These are phyloP conservation scores for Cryptotermes secundus DNA, from an alignment of 1,140 invertebrate genomes.

Conservation along the genomic window DNA sequence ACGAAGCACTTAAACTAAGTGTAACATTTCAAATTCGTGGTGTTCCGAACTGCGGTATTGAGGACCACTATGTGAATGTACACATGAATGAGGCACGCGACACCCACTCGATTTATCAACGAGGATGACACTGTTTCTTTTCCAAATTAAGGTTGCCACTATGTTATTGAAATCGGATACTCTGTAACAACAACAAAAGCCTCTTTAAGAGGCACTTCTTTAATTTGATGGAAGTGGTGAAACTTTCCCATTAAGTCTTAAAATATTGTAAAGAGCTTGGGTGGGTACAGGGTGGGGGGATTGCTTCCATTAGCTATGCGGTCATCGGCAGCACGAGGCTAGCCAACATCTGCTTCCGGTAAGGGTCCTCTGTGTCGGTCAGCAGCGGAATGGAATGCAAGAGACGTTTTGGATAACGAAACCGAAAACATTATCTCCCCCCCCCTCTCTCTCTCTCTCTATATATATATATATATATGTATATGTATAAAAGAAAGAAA, in stretches of 20 bases:
- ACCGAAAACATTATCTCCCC: too few species aligned
- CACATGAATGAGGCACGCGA: too few species aligned
- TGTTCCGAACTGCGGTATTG: too few species aligned
- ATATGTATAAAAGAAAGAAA: too few species aligned
- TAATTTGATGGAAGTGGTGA: constrained; percentile 8
- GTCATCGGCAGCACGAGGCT: neutral
- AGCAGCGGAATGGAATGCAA: neutral
- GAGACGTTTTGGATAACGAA: neutral
- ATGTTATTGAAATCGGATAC: neutral
- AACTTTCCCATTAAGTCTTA: constrained; percentile 9
- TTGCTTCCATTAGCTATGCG: constrained; percentile 3
- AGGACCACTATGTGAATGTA: too few species aligned
- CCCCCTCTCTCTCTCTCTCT: too few species aligned
- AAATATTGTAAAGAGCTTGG: neutral
- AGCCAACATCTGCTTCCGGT: neutral
- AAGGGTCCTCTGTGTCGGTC: neutral
- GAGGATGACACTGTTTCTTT: neutral
- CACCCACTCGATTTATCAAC: neutral
- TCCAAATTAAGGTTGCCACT: neutral
- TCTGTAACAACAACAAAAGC: neutral
- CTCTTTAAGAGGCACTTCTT: constrained; percentile 19
- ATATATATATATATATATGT: too few species aligned
- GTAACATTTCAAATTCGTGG: too few species aligned
- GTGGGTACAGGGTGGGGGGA: neutral
- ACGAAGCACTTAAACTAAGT: too few species aligned